Conservation (phyloP, 37 sponge, comb jelly and placozoan species). For the Crambe crambe region DNA sequence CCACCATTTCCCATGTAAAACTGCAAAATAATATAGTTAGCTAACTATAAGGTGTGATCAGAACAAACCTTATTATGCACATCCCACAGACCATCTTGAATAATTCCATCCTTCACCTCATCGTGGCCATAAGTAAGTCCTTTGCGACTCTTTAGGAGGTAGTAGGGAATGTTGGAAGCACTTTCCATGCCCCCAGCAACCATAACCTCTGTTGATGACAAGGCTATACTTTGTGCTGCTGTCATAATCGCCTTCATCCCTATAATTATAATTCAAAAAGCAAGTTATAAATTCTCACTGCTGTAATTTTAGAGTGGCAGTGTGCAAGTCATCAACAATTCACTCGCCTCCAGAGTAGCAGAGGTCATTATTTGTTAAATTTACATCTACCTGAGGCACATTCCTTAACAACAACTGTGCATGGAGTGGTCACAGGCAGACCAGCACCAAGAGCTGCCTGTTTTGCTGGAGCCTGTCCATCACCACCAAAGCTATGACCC, state of each 20-base stretch:
- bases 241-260: no score
- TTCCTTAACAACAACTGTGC: constrained; percentile 94
- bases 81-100: constrained; percentile 95
- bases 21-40: no score
- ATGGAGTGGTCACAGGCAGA: constrained; percentile 84
- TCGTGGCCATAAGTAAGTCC: constrained; percentile 84
- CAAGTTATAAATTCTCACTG: no score
- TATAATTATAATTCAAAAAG: no score
- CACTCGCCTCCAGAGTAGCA: no score
- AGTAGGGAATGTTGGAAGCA: constrained; percentile 96
- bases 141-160: constrained; percentile 70
- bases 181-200: constrained; percentile 99
- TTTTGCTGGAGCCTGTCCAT: constrained; percentile 94
- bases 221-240: constrained; percentile 71
- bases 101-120: constrained; percentile 82
- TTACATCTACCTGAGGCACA: no score
- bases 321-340: no score
- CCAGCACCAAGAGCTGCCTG: constrained; percentile 95
- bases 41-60: no score
- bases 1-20: constrained; percentile 96
- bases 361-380: no score
- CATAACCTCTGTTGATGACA: constrained; percentile 87
- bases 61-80: constrained; percentile 93
- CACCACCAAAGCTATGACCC: constrained; percentile 90
- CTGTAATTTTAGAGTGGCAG: no score